Conservation (phyloP, 2,113 vertebrate species). For the Thamnaconus septentrionalis region DNA sequence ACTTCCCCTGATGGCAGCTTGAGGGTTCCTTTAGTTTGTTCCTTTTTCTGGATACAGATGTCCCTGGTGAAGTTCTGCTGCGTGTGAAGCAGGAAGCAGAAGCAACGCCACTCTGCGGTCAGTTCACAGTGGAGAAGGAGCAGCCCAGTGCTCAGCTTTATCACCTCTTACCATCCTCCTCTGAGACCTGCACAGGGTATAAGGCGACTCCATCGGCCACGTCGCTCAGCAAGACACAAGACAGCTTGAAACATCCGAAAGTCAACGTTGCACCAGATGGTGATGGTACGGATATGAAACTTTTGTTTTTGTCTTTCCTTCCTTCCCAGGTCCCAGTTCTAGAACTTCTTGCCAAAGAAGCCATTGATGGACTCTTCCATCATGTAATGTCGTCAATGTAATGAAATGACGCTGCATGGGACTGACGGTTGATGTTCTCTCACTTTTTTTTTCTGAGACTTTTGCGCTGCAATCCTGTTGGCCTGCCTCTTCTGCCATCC, state of each 20-base stretch:
- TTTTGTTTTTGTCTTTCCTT: not conserved
- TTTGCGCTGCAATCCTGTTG: conserved; percentile 71
- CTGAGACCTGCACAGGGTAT: not conserved
- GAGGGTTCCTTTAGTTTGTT: too few relatives aligned
- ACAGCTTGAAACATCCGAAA: conserved; percentile 34
- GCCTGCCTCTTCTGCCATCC: conserved; percentile 77
- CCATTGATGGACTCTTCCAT: too few relatives aligned
- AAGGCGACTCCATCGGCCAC: conserved; percentile 35
- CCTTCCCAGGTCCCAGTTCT: not conserved
- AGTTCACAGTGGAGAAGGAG: conserved; percentile 2
- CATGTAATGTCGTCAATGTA: too few relatives aligned
- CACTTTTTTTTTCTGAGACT: conserved; percentile 43
- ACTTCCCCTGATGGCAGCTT: too few relatives aligned
- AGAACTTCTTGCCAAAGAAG: too few relatives aligned
- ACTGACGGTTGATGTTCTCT: not conserved
- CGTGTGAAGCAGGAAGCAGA: too few relatives aligned
- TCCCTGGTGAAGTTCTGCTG: too few relatives aligned
- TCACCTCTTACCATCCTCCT: conserved; percentile 7
- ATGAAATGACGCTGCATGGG: not conserved
- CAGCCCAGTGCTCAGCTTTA: conserved; percentile 21
- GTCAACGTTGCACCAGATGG: conserved; percentile 34
- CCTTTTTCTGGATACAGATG: too few relatives aligned
- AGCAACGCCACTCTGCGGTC: not conserved
- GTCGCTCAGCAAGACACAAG: conserved; percentile 34
- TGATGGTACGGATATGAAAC: conserved; percentile 57